A percentile compares a stretch with the other conserved stretches of the same genome.
Conservation (phyloP, 2,797 vertebrate species). For the Urosaurus nigricauda region DNA sequence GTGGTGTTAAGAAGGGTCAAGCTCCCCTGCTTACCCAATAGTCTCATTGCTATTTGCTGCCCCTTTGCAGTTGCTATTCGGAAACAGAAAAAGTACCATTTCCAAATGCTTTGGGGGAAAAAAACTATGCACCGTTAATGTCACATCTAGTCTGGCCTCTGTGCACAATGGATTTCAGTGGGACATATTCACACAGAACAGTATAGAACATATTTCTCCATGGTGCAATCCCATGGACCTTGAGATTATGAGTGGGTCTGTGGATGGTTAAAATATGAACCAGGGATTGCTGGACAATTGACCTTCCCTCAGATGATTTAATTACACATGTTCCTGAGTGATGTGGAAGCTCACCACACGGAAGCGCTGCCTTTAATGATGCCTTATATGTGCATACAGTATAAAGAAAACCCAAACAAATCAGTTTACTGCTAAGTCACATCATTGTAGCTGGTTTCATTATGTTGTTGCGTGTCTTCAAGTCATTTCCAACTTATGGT, state of each 20-base stretch:
- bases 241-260: neutral
- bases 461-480: too few species aligned
- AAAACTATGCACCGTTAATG: neutral
- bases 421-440: fast-evolving
- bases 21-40: neutral
- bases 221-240: neutral
- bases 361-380: neutral
- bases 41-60: neutral
- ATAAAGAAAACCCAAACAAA: neutral
- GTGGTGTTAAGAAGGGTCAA: neutral
- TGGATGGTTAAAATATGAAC: neutral
- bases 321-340: neutral
- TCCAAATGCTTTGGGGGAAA: too few species aligned
- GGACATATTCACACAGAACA: neutral
- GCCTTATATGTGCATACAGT: too few species aligned
- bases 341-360: neutral
- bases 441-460: neutral
- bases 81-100: neutral
- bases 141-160: neutral
- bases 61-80: neutral
- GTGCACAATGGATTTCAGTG: neutral
- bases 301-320: neutral
- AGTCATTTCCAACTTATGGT: too few species aligned
- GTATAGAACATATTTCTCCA: neutral
- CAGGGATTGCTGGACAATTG: neutral